phyloP scores from a whole-genome alignment of 2,888 invertebrate species.

The Nemoura dubitans region DNA sequence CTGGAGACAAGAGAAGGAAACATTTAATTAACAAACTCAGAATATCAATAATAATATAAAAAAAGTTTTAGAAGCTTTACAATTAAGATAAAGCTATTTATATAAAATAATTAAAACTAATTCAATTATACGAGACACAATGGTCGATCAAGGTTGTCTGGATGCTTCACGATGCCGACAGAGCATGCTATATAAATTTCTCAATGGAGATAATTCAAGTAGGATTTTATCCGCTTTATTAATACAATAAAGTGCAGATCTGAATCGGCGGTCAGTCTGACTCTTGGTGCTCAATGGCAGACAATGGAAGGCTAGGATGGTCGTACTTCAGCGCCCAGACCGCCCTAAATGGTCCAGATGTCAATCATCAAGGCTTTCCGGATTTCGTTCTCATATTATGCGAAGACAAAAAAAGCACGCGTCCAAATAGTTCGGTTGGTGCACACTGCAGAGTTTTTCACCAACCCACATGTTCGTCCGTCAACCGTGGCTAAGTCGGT shows the following conservation, averaged over 20 bases:
- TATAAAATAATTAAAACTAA: conserved; percentile 19
- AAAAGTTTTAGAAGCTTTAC: background rate
- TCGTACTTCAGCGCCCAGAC: background rate
- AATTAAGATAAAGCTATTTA: background rate
- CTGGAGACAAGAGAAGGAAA: conserved; percentile 65
- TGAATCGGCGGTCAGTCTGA: background rate
- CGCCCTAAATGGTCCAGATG: conserved; percentile 34
- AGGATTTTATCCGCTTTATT: background rate
- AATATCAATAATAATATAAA: background rate
- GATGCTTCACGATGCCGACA: background rate
- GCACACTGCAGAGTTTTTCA: background rate
- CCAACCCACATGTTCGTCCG: background rate
- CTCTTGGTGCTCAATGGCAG: background rate
- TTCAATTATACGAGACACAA: conserved; percentile 28
- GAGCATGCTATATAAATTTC: background rate
- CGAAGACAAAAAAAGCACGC: background rate
- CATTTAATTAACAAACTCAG: conserved; percentile 5
- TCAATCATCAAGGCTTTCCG: conserved; percentile 38
- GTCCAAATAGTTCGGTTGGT: background rate
- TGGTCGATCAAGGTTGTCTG: conserved; percentile 33
- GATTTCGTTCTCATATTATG: background rate
- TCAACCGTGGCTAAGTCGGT: background rate
- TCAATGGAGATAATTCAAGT: conserved; percentile 1
- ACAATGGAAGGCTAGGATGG: conserved; percentile 14
- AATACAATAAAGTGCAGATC: background rate